These are phyloP conservation scores for Tetrao urogallus DNA, from an alignment of 2,113 vertebrate species.

Conservation along the genomic window DNA sequence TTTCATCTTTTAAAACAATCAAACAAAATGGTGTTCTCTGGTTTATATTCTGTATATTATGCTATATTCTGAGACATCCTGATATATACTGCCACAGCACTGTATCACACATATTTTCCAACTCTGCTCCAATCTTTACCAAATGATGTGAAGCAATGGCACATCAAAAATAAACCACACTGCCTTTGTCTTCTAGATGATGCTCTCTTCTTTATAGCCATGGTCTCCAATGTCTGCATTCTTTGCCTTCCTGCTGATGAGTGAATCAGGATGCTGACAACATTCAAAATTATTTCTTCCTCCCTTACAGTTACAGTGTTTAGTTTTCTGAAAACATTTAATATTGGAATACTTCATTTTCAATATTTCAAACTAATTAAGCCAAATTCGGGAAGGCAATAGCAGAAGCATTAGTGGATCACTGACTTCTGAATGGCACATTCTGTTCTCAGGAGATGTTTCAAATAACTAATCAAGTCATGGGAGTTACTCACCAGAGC, in stretches of 20 bases:
- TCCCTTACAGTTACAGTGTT: neutral
- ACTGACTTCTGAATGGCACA: neutral
- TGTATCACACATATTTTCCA: neutral
- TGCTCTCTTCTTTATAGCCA: neutral
- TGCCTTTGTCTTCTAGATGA: neutral
- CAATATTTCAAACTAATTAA: neutral
- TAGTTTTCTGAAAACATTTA: neutral
- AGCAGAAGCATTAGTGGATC: neutral
- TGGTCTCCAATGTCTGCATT: neutral
- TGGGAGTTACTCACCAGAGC: neutral
- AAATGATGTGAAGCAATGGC: neutral
- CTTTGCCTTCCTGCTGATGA: neutral
- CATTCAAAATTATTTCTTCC: neutral
- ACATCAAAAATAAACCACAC: neutral
- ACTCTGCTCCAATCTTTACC: neutral
- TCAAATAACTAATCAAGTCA: neutral
- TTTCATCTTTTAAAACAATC: neutral
- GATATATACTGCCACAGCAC: neutral
- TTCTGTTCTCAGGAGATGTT: neutral
- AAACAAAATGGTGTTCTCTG: neutral
- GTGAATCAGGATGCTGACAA: neutral
- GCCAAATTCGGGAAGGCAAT: neutral
- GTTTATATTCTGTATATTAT: neutral
- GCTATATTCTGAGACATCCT: neutral
- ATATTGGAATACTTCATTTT: neutral